Conservation (phyloP, 2,888 invertebrate genomes). For the Seira sanloemensis region DNA sequence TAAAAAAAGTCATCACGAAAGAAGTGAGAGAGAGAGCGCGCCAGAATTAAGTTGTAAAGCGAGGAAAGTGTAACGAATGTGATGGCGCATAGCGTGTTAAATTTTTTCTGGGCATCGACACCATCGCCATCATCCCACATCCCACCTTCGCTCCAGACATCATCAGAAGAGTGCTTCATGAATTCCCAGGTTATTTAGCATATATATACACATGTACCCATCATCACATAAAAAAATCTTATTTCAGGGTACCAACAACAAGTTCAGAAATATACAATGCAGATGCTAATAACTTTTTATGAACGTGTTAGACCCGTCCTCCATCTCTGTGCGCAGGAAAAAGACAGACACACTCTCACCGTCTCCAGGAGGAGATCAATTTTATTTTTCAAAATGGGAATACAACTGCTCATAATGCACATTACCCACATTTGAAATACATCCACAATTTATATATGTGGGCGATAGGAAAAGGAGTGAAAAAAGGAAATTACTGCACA, state of each 20-base stretch:
- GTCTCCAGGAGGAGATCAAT: constrained; percentile 52
- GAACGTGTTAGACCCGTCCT: neutral
- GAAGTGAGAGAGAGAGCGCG: neutral
- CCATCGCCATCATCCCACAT: constrained; percentile 28
- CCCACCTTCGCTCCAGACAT: constrained; percentile 10
- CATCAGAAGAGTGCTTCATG: constrained; percentile 27
- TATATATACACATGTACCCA: too few relatives aligned
- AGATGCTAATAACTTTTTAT: neutral
- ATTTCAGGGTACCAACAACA: neutral
- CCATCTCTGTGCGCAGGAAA: neutral
- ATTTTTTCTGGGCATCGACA: constrained; percentile 44
- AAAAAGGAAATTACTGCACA: neutral
- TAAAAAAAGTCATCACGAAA: constrained; percentile 45
- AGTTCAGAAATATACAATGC: neutral
- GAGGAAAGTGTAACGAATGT: constrained; percentile 44
- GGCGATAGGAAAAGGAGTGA: neutral
- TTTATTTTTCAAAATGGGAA: constrained; percentile 56
- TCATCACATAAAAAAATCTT: constrained; percentile 29
- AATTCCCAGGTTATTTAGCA: constrained; percentile 60
- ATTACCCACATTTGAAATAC: constrained; percentile 49
- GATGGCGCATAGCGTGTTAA: constrained; percentile 44
- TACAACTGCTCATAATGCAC: constrained; percentile 62
- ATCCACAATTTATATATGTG: neutral
- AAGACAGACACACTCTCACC: neutral
- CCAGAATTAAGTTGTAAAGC: neutral